phyloP scores from a whole-genome alignment of 2,797 vertebrate genomes.

The Centropyge bicolor region DNA sequence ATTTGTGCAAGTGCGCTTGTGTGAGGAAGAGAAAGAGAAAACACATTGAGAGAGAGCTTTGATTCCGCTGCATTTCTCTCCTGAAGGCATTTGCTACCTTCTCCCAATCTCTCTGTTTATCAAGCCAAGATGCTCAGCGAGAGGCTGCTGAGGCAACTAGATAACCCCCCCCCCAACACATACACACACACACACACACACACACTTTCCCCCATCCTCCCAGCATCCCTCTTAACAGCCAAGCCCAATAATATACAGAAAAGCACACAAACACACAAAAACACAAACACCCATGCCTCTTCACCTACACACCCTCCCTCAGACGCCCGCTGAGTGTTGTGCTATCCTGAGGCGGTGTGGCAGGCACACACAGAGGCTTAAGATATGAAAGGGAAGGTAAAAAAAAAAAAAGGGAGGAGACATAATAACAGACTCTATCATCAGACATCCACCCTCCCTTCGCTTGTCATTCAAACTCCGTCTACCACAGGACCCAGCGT shows the following conservation, averaged over 20 bases:
- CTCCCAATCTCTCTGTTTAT: constrained; percentile 76
- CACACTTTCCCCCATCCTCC: constrained; percentile 24
- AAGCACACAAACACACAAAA: constrained; percentile 35
- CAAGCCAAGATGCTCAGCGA: constrained; percentile 68
- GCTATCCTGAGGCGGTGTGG: constrained; percentile 61
- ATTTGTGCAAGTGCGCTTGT: constrained; percentile 14
- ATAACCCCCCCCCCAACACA: constrained; percentile 57
- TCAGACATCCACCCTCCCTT: constrained; percentile 61
- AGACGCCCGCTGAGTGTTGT: constrained; percentile 43
- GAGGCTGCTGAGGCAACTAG: constrained; percentile 78
- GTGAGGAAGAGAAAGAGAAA: constrained; percentile 25
- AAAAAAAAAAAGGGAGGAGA: constrained; percentile 54
- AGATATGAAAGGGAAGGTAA: constrained; percentile 64
- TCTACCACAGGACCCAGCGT: constrained; percentile 58
- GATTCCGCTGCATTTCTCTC: constrained; percentile 73
- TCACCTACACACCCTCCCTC: constrained; percentile 53
- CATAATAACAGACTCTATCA: constrained; percentile 70
- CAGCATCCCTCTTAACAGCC: constrained; percentile 48
- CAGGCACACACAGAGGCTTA: constrained; percentile 44
- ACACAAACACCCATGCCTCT: constrained; percentile 33
- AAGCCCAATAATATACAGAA: constrained; percentile 47
- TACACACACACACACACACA: constrained; percentile 16
- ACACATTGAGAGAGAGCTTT: constrained; percentile 59
- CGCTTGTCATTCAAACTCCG: constrained; percentile 75
- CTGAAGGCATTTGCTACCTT: constrained; percentile 75